Base-by-base conservation (phyloP, 2,113 vertebrate species). In the Bos indicus region DNA sequence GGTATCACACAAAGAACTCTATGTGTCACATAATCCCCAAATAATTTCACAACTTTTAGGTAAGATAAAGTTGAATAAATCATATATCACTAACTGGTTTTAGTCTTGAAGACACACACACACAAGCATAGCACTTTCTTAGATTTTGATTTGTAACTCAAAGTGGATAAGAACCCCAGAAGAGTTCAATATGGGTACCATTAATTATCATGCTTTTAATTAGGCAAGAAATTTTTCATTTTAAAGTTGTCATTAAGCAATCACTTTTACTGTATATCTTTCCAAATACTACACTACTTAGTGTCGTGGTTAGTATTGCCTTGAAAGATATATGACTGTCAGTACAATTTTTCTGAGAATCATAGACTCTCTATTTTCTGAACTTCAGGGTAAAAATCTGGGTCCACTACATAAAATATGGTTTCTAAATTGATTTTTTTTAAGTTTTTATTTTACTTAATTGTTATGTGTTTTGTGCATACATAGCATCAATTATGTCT, bases 71-170 rank as follows among this genome's bases (percentile, higher is more conserved):
- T 30, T 67, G 40, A 97, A 94, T 52, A 67, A 91, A 48, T 52
- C 85, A 91, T 97, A 74, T 88, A 91, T 97, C 78, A 95, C 25
- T 94, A 91, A 56, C 28, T 85, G n/a, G 26, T 2, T 40, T 14
- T 78, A 57, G 17, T 60, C 91, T 90, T 97, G 28, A 77, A 95
- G 60, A 96, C 74, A 77, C 56, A 77, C 46, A 74, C 16, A 93
- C 43, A 88, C 30, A 97, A 64, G 36, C 62, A 46, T 23, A 97
- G 77, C 2, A 43, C 77, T 71, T 98, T 98, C 95, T 81, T 87
- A 85, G 97, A 95, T 97, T 98, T 98, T 99, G 97, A 98, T 98
- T 97, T 98, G 96, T 98, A 97, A 97, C 97, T 97, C 78, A 98
- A 96, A 98, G 97, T 97, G 51, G 43, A 92, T 94, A 97, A 81